phyloP scores from a whole-genome alignment of 2,797 vertebrate genomes.

The Chaunax sp. region DNA sequence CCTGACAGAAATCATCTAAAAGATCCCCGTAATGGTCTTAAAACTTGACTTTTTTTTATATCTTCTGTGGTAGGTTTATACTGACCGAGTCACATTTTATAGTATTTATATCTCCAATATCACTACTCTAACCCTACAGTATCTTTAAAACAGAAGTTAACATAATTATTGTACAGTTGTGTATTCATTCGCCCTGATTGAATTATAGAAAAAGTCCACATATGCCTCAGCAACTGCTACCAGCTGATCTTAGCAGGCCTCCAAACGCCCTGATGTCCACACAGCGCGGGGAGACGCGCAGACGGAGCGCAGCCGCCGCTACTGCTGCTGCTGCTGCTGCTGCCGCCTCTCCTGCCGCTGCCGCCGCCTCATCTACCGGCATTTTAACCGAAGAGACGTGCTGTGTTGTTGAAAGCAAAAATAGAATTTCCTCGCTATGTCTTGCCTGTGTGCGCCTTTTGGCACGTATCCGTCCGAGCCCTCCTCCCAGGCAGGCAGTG shows the following conservation, averaged over 20 bases:
- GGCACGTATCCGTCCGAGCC: conserved; percentile 60
- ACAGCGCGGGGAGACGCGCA: conserved; percentile 20
- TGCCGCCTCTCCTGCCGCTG: conserved; percentile 16
- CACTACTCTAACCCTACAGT: neutral
- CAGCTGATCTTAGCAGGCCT: conserved; percentile 59
- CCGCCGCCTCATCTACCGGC: conserved; percentile 37
- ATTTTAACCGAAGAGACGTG: conserved; percentile 47
- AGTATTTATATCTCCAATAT: too few species aligned
- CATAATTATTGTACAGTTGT: conserved; percentile 1
- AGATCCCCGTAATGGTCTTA: neutral
- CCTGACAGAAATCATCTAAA: too few species aligned
- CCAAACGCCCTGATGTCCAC: conserved; percentile 41
- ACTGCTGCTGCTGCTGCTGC: too few species aligned
- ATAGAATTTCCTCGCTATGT: conserved; percentile 69
- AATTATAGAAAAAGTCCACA: conserved; percentile 44
- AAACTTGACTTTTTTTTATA: conserved; percentile 18
- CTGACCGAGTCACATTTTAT: conserved; percentile 26
- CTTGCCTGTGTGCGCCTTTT: conserved; percentile 59
- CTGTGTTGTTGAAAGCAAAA: conserved; percentile 67
- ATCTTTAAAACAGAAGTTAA: too few species aligned
- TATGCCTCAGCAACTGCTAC: conserved; percentile 27
- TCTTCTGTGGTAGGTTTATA: conserved; percentile 19
- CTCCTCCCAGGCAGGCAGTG: conserved; percentile 56
- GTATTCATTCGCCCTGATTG: conserved; percentile 30
- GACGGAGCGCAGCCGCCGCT: conserved; percentile 17